Evolutionary conservation across 2,797 vertebrate species (phyloP).

Genomic region (Lithobates sylvaticus): DNA sequence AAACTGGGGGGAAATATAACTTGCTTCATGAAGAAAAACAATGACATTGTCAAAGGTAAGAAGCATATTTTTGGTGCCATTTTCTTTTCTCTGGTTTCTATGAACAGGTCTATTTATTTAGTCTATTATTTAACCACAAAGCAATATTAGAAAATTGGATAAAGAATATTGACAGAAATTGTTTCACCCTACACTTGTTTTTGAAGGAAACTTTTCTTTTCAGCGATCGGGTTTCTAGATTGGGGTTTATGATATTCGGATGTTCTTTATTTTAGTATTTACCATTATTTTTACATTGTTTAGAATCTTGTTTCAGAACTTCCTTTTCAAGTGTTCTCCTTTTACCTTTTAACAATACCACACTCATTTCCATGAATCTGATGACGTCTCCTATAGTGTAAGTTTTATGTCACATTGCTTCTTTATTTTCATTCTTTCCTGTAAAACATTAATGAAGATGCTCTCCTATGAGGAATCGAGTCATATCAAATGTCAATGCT

Average conservation of each 20-base stretch:
- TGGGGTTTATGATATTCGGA: neutral
- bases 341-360: constrained; percentile 14
- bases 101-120: too few relatives aligned
- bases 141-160: too few relatives aligned
- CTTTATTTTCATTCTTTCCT: neutral
- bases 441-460: neutral
- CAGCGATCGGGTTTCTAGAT: too few relatives aligned
- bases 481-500: neutral
- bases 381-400: neutral
- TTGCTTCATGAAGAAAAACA: too few relatives aligned
- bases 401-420: constrained; percentile 16
- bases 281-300: neutral
- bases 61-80: too few relatives aligned
- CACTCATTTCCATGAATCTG: constrained; percentile 7
- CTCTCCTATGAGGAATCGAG: neutral
- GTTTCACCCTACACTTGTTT: neutral
- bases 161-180: neutral
- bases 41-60: too few relatives aligned
- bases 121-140: too few relatives aligned
- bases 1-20: too few relatives aligned
- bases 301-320: neutral
- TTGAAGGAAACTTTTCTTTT: too few relatives aligned
- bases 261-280: neutral
- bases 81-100: too few relatives aligned
- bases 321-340: neutral